Base-by-base conservation (phyloP, 2,888 invertebrate species). In the Clanis bilineata region DNA sequence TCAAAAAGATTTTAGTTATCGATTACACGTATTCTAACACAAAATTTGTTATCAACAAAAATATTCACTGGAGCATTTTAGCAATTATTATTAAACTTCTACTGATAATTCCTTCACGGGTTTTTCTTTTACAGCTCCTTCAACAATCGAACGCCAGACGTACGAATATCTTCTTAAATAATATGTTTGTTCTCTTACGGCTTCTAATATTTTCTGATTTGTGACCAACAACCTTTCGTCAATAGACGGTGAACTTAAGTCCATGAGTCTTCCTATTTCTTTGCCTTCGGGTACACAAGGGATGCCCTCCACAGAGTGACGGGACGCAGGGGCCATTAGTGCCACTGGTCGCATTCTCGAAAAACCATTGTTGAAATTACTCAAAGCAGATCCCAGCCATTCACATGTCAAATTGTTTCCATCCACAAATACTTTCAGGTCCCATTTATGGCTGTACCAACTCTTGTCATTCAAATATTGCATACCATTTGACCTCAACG, bases 171-270 rank as follows among this genome's bases (percentile, higher is more conserved):
- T 79, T 51, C 67, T 79, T 47, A 88, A 68, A 63, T 72, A 83
- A 36, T 66, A 68, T 9, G 85, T 90, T 60, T 91, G 90, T n/a
- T 90, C 82, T 15, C 67, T 74, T 0, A 92, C 75, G 10, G 85
- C 88, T 63, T 85, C 85, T 15, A 91, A 62, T 55, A 92, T 90
- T 64, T 88, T 89, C 62, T 88, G 85, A 57, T 66, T 84, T 0
- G 78, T 81, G 1, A 83, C 68, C 9, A 92, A 65, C 7, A 92
- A 75, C 6, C 89, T 79, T 28, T 90, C 89, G 62, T 90, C 89
- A 0, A 75, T 62, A 2, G 70, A 38, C 23, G 39, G 21, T 18
- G 51, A 18, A 39, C 18, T 65, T 6, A 69, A 62, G 2, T 58
- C 21, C 2, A 62, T 23, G 5, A 68, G n/a, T 32, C 73, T 67